A percentile compares a stretch with the other conserved stretches of the same genome.
Evolutionary conservation across 2,888 invertebrate species (phyloP).

Genomic region (Lamellibrachia satsuma): DNA sequence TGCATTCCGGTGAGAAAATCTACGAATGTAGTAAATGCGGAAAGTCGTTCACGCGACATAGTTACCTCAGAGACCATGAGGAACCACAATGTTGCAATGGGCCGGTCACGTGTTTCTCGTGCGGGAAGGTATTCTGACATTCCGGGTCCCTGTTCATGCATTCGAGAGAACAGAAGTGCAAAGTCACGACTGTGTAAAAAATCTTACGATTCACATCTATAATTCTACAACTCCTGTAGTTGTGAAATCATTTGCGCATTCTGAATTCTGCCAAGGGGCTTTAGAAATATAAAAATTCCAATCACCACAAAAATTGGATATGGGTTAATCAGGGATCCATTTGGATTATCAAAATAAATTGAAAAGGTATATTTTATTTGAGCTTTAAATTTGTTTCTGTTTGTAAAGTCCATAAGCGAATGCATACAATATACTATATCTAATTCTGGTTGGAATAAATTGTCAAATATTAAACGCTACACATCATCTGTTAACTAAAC

Average conservation of each 20-base stretch:
- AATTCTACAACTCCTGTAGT: too few species aligned
- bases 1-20: not conserved
- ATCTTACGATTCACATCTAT: not conserved
- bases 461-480: not conserved
- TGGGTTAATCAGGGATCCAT: too few species aligned
- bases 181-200: not conserved
- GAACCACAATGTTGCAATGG: not conserved
- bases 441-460: too few species aligned
- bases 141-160: slow-evolving; percentile 1
- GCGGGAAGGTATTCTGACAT: not conserved
- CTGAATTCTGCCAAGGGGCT: too few species aligned
- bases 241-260: too few species aligned
- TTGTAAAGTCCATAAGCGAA: too few species aligned
- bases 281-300: too few species aligned
- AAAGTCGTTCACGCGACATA: not conserved
- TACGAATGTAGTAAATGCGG: not conserved
- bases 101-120: not conserved
- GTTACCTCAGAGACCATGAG: not conserved
- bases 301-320: too few species aligned
- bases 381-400: too few species aligned
- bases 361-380: too few species aligned
- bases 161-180: not conserved
- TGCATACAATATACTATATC: too few species aligned
- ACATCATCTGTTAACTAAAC: not conserved
- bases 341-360: too few species aligned